Evolutionary conservation across 2,888 invertebrate genomes (phyloP), one percentile per base, ranked within the genome.

Genomic region (Diogma glabrata): DNA sequence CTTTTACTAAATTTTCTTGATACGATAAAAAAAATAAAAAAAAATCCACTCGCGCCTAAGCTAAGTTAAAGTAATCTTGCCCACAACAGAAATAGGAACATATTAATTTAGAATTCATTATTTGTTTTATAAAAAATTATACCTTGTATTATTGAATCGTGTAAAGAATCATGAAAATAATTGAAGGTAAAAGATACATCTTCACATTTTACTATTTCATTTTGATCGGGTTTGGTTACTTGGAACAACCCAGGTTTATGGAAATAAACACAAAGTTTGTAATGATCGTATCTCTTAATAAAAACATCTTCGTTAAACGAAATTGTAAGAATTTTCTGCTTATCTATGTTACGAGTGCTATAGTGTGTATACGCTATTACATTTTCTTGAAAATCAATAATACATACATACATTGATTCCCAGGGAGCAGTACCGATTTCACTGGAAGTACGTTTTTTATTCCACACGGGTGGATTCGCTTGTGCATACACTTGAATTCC

Each of bases 211-310:
- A 82, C 81, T 6, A 76, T 73, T 24, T 81, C 79, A 48, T 79
- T 77, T 59, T 77, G 77, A 0, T 79, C 77, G 63, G 85, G 85
- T 5, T 78, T 76, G 55, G 84, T 87, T 74, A 84, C 79, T 6
- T 87, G 87, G 69, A 88, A 89, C 78, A 82, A 83, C 12, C 88
- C 88, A 55, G 78, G 75, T 64, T 86, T 87, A 70, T 88, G 87
- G 69, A 88, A 80, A 40, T 86, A 86, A 22, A 88, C 84, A 49
- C 84, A 87, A 58, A 89, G 82, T 66, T 85, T 83, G 67, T 88
- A 89, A 51, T 82, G 76, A 79, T 85, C 65, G 56, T 63, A 62
- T 9, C 68, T 75, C 64, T 84, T 82, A 59, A 89, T 84, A 59
- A 82, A 84, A 52, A 87, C 81, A 7, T 87, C 84, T 7, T 86